These are phyloP conservation scores for Sciurus niger DNA, from an alignment of 2,113 vertebrate genomes.

Conservation along the genomic window DNA sequence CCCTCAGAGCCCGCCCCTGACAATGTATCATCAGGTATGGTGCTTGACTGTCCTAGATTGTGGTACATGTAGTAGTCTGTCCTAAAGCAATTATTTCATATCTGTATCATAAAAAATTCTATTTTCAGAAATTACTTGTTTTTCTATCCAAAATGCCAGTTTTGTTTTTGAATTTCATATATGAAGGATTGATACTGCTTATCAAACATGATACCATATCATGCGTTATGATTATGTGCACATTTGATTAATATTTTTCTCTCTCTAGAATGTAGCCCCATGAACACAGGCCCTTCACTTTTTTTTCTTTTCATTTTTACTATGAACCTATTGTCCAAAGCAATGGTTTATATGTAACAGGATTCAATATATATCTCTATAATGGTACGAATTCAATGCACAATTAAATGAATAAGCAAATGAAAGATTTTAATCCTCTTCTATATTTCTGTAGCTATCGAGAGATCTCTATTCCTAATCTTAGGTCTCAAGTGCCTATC, in stretches of 20 bases:
- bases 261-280: not conserved
- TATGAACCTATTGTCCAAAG: not conserved
- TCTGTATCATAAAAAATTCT: not conserved
- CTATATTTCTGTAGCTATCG: not conserved
- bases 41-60: not conserved
- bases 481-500: not conserved
- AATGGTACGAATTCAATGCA: not conserved
- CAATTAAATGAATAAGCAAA: not conserved
- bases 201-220: not conserved
- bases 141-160: not conserved
- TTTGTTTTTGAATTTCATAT: slow-evolving; percentile 25
- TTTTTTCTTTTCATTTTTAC: not conserved
- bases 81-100: not conserved
- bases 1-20: no score
- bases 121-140: not conserved
- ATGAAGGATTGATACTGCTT: not conserved
- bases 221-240: not conserved
- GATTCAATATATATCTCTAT: not conserved
- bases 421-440: not conserved
- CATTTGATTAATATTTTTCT: not conserved
- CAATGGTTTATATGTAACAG: not conserved
- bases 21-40: not conserved
- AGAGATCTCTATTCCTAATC: not conserved
- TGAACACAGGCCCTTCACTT: not conserved
- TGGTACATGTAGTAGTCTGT: not conserved